Evolutionary conservation across 1,140 invertebrate genomes (phyloP), one percentile per base, ranked within the genome.

Genomic region (Campoletis sonorensis): DNA sequence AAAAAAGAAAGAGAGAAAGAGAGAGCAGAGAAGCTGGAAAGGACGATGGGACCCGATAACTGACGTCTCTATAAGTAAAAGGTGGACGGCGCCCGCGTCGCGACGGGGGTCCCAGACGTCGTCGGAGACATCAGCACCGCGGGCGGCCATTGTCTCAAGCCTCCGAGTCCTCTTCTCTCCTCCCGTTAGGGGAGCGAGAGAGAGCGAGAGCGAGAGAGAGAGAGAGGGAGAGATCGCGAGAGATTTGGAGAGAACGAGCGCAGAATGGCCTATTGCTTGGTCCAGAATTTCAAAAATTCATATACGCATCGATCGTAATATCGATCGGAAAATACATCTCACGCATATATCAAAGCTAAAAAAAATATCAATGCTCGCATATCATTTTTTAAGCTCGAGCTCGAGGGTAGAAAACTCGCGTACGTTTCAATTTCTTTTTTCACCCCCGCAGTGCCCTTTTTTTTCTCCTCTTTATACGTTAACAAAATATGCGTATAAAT

Each of bases 1-100:
- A n/a, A n/a, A n/a, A n/a, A n/a, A 33, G 27, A 70, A 15, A 70
- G 61, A 70, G 67, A 7, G 54, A 70, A 4, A 33, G 67, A 70
- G 67, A 18, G 67, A 30, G 49, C 37, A 64, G 51, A 61, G 72
- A 75, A 45, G 67, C 26, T 76, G 77, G 82, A 82, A 83, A 87
- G 87, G 49, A 88, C 87, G 88, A 88, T 88, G 88, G 86, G 86
- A 86, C 83, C 81, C 64, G 88, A 90, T 91, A 90, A 91, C 89
- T 91, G 90, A 91, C 90, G 87, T 91, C 90, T 91, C 90, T 91
- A 91, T 91, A 91, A 88, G 87, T 88, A 90, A 88, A 90, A 87
- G 83, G 86, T 87, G 86, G 86, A 89, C 80, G 88, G 90, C 88
- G 88, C 87, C 88, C 87, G 85, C 85, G 85, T 87, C 88, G 67